phyloP scores from a whole-genome alignment of 2,888 invertebrate species.

The Lasioglossum pauxillum region DNA sequence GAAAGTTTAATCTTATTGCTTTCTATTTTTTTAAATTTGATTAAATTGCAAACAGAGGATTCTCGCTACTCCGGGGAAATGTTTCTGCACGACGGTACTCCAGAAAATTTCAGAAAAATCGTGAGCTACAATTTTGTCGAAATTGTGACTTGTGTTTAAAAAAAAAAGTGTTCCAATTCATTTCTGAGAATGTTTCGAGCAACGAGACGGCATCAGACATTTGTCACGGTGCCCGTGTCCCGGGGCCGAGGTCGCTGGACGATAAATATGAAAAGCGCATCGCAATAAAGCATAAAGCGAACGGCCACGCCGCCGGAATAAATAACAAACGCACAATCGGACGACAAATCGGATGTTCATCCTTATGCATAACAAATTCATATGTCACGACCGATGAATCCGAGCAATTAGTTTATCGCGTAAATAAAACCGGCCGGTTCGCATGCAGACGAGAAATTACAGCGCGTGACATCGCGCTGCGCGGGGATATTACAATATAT shows the following conservation, averaged over 20 bases:
- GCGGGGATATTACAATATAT: background rate
- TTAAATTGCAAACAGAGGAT: no score
- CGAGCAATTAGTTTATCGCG: slow-evolving; percentile 49
- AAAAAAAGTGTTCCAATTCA: background rate
- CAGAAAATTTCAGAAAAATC: no score
- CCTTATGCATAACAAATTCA: slow-evolving; percentile 50
- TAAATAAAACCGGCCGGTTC: slow-evolving; percentile 27
- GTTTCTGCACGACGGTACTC: no score
- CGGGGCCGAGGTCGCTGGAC: background rate
- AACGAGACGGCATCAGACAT: background rate
- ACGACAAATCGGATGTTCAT: slow-evolving; percentile 48
- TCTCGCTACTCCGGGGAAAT: no score
- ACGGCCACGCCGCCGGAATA: slow-evolving; percentile 25
- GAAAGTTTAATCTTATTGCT: no score
- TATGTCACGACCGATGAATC: slow-evolving; percentile 48
- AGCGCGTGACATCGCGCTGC: background rate
- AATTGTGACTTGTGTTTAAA: background rate
- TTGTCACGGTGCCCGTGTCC: background rate
- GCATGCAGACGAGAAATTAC: background rate
- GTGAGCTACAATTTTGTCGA: no score
- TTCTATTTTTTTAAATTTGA: no score
- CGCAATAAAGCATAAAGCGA: slow-evolving; percentile 32
- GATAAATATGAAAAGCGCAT: slow-evolving; percentile 29
- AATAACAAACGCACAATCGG: slow-evolving; percentile 40
- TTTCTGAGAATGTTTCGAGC: background rate